Evolutionary conservation across 2,888 invertebrate genomes (phyloP), one percentile per base, ranked within the genome.

Genomic region (Apodemia hepburni): DNA sequence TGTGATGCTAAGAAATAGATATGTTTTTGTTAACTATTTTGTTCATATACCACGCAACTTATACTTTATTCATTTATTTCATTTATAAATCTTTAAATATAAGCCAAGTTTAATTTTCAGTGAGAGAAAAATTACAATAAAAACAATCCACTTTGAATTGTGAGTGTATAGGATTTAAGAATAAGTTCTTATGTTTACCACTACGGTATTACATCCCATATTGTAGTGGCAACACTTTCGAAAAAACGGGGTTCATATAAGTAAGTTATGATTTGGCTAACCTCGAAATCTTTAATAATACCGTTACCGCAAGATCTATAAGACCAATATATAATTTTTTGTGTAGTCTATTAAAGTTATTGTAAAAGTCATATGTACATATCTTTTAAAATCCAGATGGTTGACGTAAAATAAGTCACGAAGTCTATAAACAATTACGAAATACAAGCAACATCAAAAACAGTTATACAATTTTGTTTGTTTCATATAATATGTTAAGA

Each of bases 361-460:
- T 38, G 12, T 12, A 38, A 38, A 38, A 38, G 1, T 33, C 0
- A 33, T 38, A 38, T 15, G 11, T 51, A 5, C 51, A 22, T 18
- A 54, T 54, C 15, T 54, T 15, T 27, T 51, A 5, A 22, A 54
- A 27, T 54, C 54, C 11, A 15, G 15, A 18, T 5, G 22, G 15
- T 27, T 27, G 12, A 27, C 27, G 15, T 27, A 27, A 27, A 54
- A 15, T 5, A 51, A 22, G 54, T 54, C 27, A 27, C 54, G 12
- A 6, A 54, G 54, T 54, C 12, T 54, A 54, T 22, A 27, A 27
- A 54, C 27, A 15, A 7, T 54, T 54, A 27, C 27, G 6, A 54
- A 15, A 15, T 54, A 54, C 51, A 54, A 27, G 18, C 54, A 22
- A 54, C 54, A 54, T 54, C 54, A 54, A 54, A 54, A 54, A 54